phyloP scores from a whole-genome alignment of 2,888 invertebrate genomes.

The Diachrysia chrysitis region DNA sequence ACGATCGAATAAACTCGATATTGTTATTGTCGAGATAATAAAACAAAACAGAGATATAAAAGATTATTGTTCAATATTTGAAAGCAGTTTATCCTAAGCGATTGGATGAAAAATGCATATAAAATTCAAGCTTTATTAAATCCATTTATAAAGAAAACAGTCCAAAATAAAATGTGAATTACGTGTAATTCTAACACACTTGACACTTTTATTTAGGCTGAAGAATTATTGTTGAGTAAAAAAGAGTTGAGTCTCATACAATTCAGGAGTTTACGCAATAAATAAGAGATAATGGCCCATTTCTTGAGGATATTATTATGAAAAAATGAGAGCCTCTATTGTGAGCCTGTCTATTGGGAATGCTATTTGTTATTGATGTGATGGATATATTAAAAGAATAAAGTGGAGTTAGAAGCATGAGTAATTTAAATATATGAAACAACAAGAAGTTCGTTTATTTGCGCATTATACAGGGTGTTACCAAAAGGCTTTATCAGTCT shows the following conservation, averaged over 20 bases:
- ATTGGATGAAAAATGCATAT: neutral
- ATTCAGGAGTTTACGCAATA: conserved; percentile 74
- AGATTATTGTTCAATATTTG: conserved; percentile 1
- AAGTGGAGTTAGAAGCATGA: conserved; percentile 18
- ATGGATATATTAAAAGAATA: conserved; percentile 45
- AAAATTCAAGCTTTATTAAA: neutral
- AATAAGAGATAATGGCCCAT: conserved; percentile 81
- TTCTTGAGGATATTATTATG: conserved; percentile 77
- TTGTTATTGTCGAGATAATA: neutral
- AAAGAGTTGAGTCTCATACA: conserved; percentile 72
- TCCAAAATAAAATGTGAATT: conserved; percentile 28
- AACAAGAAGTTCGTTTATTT: neutral
- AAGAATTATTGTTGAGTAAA: conserved; percentile 68
- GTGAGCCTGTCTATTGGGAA: conserved; percentile 63
- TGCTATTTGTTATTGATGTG: conserved; percentile 55
- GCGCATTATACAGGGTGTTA: too few relatives aligned
- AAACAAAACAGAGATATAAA: neutral
- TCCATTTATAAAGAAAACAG: neutral
- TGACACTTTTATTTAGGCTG: conserved; percentile 65
- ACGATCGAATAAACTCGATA: neutral
- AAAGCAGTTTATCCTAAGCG: conserved; percentile 9
- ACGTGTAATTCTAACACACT: conserved; percentile 54
- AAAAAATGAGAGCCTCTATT: conserved; percentile 72
- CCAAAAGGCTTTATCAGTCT: too few relatives aligned
- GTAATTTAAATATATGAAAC: neutral